Conservation (phyloP, 2,113 vertebrate species). For the Phycodurus eques region DNA sequence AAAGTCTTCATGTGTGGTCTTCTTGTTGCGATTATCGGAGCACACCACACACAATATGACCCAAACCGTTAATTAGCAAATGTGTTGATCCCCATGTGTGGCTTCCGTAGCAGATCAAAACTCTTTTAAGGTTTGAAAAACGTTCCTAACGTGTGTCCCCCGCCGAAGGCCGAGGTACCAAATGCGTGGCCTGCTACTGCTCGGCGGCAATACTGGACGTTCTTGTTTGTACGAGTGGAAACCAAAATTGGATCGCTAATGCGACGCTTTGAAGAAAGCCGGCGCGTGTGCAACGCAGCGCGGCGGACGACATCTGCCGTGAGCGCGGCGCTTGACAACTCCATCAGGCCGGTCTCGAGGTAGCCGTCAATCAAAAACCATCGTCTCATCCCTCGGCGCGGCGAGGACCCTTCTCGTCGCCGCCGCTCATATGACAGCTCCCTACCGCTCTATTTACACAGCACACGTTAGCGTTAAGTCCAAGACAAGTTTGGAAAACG, state of each 20-base stretch:
- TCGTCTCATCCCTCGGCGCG: slow-evolving; percentile 93
- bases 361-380: slow-evolving; percentile 97
- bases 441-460: slow-evolving; percentile 91
- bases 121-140: too few species aligned
- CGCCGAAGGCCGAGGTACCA: not conserved
- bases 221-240: not conserved
- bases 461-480: slow-evolving; percentile 66
- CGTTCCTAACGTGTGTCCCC: too few species aligned
- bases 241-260: not conserved
- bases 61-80: too few species aligned
- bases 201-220: not conserved
- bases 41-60: too few species aligned
- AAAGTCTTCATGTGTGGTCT: too few species aligned
- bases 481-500: slow-evolving; percentile 64
- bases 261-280: slow-evolving; percentile 38
- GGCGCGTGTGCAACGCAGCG: slow-evolving; percentile 62
- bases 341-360: slow-evolving; percentile 96
- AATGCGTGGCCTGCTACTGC: not conserved
- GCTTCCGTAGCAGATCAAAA: too few species aligned
- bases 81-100: too few species aligned
- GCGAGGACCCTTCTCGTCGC: slow-evolving; percentile 78
- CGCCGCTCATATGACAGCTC: slow-evolving; percentile 83
- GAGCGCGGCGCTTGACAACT: slow-evolving; percentile 88
- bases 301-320: slow-evolving; percentile 77
- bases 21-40: too few species aligned